Percentiles rank a stretch among this genome's conserved stretches.
Conservation (phyloP, 1,140 invertebrate genomes). For the Meloidogyne chitwoodi region DNA sequence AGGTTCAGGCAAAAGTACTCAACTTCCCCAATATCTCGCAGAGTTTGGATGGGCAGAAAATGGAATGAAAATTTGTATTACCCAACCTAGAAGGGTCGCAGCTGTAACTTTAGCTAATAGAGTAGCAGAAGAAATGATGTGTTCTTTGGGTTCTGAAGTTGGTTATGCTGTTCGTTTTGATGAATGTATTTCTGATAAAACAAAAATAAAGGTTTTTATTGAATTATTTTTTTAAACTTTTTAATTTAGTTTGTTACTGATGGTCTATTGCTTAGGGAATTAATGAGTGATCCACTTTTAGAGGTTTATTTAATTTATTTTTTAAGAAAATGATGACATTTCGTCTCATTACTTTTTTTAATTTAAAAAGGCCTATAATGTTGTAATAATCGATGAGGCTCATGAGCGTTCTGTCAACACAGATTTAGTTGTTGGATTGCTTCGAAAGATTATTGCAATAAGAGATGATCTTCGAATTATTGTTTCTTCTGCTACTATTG, state of each 20-base stretch:
- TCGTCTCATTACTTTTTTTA: constrained; percentile 86
- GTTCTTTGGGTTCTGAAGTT: constrained; percentile 74
- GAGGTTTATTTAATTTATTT: constrained; percentile 69
- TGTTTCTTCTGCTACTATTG: constrained; percentile 86
- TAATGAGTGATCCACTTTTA: constrained; percentile 39
- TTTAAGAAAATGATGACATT: constrained; percentile 73
- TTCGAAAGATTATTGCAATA: constrained; percentile 91
- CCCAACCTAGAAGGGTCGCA: constrained; percentile 84
- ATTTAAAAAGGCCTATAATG: constrained; percentile 60
- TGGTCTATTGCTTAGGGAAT: constrained; percentile 46
- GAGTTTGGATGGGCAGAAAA: constrained; percentile 77
- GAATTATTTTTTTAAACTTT: constrained; percentile 66
- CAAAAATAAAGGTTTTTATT: constrained; percentile 75
- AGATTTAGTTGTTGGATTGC: constrained; percentile 91
- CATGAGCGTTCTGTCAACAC: constrained; percentile 90
- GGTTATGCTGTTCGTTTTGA: constrained; percentile 91
- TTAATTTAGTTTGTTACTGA: constrained; percentile 72
- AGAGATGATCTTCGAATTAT: constrained; percentile 88
- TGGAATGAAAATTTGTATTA: constrained; percentile 74
- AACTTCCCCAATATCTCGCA: constrained; percentile 85
- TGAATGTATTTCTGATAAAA: constrained; percentile 68
- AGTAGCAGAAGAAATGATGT: constrained; percentile 82
- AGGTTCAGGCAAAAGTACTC: constrained; percentile 92
- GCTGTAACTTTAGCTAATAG: constrained; percentile 80
- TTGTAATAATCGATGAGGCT: constrained; percentile 92